phyloP scores from a whole-genome alignment of 2,113 vertebrate species.

The Lepus americanus region DNA sequence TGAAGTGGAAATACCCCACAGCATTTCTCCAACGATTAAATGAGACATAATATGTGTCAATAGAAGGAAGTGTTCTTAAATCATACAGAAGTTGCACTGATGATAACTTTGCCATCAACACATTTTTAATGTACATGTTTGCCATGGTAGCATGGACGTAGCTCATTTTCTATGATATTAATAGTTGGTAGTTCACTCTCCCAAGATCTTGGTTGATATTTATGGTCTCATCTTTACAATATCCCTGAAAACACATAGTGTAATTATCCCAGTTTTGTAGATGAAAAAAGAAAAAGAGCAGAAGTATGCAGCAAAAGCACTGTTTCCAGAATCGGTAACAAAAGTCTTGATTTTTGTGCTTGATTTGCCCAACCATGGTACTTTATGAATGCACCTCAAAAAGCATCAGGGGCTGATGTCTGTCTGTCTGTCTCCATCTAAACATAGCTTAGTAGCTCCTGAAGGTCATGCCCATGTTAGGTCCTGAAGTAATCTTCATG shows the following conservation, averaged over 20 bases:
- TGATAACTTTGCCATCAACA: constrained; percentile 22
- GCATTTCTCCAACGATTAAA: background rate
- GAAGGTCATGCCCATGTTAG: background rate
- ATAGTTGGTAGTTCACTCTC: background rate
- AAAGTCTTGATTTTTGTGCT: background rate
- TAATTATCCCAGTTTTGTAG: background rate
- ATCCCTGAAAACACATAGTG: background rate
- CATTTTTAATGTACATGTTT: background rate
- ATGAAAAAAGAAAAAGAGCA: background rate
- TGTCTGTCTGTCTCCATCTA: background rate
- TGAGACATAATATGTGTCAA: background rate
- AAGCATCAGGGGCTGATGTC: background rate
- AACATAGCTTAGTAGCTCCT: background rate
- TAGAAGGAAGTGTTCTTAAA: background rate
- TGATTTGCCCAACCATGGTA: background rate
- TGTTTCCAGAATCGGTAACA: background rate
- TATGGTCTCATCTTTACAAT: background rate
- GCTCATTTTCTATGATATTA: background rate
- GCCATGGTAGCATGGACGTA: background rate
- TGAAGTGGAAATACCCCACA: constrained; percentile 14
- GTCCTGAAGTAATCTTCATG: background rate
- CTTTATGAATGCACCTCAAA: background rate
- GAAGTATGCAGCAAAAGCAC: background rate
- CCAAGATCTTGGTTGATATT: background rate
- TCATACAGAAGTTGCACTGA: background rate